Conservation (phyloP, 2,888 invertebrate species). For the Eustalomyia histrio region DNA sequence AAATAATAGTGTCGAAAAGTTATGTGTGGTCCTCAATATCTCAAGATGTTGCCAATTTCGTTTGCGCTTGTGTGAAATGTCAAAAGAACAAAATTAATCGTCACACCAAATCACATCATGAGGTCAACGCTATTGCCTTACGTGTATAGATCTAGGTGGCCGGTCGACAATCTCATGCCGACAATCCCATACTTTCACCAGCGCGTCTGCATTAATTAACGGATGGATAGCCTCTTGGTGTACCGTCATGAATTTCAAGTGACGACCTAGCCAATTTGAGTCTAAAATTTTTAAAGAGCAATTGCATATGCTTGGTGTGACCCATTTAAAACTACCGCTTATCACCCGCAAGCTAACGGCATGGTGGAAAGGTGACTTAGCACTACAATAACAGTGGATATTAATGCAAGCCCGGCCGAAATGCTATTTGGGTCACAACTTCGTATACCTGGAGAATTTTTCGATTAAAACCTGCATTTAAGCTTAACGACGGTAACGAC, state of each 20-base stretch:
- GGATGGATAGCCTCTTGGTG: too few species aligned
- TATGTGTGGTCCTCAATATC: conserved; percentile 63
- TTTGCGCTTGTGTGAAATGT: conserved; percentile 40
- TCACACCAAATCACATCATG: neutral
- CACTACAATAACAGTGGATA: conserved; percentile 64
- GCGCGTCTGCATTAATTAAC: too few species aligned
- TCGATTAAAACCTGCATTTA: neutral
- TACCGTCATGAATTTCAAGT: conserved; percentile 3
- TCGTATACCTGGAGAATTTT: conserved; percentile 49
- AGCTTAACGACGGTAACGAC: too few species aligned
- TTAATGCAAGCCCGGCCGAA: conserved; percentile 69
- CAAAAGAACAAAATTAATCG: conserved; percentile 54
- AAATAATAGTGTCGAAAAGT: conserved; percentile 39
- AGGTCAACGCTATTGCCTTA: too few species aligned
- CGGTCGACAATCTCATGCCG: too few species aligned
- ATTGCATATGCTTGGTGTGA: conserved; percentile 38
- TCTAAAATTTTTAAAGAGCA: conserved; percentile 43
- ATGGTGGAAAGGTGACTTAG: conserved; percentile 65
- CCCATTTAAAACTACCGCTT: conserved; percentile 55
- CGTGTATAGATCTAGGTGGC: too few species aligned
- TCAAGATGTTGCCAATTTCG: conserved; percentile 33
- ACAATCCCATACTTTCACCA: too few species aligned
- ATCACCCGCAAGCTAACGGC: conserved; percentile 62
- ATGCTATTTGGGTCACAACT: conserved; percentile 70
- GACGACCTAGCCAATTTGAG: conserved; percentile 62